Conservation (phyloP, 92 coral and sea anemone genomes). For the Bergia sp. region DNA sequence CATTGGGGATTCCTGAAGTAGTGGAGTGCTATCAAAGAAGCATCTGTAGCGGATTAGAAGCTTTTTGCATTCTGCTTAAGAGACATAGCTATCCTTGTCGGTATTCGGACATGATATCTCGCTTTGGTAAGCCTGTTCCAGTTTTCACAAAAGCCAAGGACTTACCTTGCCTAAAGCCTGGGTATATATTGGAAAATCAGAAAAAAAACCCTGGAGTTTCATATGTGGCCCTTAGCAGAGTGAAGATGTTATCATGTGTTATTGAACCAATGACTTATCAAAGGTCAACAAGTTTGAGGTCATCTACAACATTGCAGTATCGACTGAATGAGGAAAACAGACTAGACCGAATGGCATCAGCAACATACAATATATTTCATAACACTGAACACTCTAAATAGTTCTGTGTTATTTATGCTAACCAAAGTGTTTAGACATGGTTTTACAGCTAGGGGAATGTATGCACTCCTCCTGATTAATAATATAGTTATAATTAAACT, state of each 20-base stretch:
- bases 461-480: not conserved
- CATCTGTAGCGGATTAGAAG: too few species aligned
- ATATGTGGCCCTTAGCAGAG: conserved; percentile 44
- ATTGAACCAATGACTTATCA: too few species aligned
- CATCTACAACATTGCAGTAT: conserved; percentile 26
- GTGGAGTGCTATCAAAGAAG: conserved; percentile 32
- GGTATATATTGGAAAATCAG: conserved; percentile 11
- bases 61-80: too few species aligned
- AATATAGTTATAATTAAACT: not conserved
- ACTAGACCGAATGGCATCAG: too few species aligned
- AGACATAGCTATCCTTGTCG: too few species aligned
- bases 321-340: conserved; percentile 38
- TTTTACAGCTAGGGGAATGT: conserved; percentile 6
- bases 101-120: too few species aligned
- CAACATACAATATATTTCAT: too few species aligned
- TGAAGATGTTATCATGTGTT: conserved; percentile 10
- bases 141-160: too few species aligned
- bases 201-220: conserved; percentile 27
- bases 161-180: conserved; percentile 10
- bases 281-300: conserved; percentile 30
- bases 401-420: not conserved
- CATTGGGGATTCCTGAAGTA: not conserved
- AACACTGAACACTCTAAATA: not conserved
- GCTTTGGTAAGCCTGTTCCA: too few species aligned
- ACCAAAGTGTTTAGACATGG: conserved; percentile 7